Conservation (phyloP, 1,140 invertebrate species). For the Drosophila tsacasi region DNA sequence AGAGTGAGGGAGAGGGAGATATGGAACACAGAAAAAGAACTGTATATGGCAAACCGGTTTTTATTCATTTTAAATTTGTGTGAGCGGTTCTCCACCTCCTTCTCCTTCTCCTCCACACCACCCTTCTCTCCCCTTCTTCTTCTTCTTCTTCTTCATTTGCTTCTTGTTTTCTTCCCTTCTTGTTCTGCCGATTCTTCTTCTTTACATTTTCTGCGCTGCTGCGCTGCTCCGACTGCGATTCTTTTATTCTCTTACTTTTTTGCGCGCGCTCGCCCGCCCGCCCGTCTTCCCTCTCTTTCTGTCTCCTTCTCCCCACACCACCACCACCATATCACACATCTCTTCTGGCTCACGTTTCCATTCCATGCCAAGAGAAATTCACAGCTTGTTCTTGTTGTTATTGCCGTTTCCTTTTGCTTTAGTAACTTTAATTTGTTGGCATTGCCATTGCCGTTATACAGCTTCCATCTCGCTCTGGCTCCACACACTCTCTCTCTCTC, state of each 20-base stretch:
- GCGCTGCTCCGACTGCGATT: constrained; percentile 38
- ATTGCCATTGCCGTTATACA: constrained; percentile 71
- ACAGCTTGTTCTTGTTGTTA: constrained; percentile 32
- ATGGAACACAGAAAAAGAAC: constrained; percentile 52
- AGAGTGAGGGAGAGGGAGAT: neutral
- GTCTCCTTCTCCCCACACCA: neutral
- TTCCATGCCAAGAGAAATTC: constrained; percentile 48
- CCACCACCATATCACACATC: constrained; percentile 5
- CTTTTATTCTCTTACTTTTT: constrained; percentile 47
- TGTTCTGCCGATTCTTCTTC: constrained; percentile 1
- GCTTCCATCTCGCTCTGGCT: neutral
- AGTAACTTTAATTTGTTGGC: constrained; percentile 78
- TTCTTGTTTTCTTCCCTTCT: constrained; percentile 14
- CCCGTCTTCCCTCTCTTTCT: constrained; percentile 16
- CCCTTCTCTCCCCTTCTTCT: neutral
- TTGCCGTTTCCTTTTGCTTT: constrained; percentile 57
- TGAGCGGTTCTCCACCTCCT: constrained; percentile 36
- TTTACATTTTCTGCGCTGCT: constrained; percentile 21
- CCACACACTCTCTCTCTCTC: neutral
- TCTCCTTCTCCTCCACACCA: neutral
- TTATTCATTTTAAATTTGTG: constrained; percentile 65
- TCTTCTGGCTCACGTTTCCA: constrained; percentile 26
- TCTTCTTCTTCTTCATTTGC: neutral
- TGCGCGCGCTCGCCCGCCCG: neutral
- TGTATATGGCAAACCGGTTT: constrained; percentile 69